Evolutionary conservation across 30 jellyfish, hydroid and myxozoan genomes (phyloP), one percentile per base, ranked within the genome.

Genomic region (Hydractinia symbiolongicarpus): DNA sequence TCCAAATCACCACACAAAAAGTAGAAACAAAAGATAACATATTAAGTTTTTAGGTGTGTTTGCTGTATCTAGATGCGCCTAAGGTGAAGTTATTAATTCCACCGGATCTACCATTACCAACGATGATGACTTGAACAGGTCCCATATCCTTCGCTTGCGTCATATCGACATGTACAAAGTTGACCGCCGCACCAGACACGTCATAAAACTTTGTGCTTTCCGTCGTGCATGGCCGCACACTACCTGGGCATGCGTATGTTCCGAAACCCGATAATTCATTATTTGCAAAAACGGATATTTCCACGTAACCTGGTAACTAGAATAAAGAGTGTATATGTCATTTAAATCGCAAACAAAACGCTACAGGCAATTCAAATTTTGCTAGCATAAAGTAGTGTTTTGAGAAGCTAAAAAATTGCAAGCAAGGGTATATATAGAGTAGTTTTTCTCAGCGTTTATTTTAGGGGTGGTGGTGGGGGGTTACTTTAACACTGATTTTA

Each of bases 221-320:
- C 4, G 88, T 73, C n/a, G 56, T 53, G 75, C 88, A 77, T 17
- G 61, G 72, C n/a, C 57, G 53, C 9, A 72, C 61, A 62, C 84
- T 61, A 8, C 52, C 53, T 17, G 94, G 79, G 73, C 94, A 85
- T 9, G 87, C 94, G 53, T 85, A 85, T 8, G 94, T 85, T 44
- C 88, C 94, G 67, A 85, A 85, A 16, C 88, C 88, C 7, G 94
- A 85, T 6, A 76, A 51, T 55, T 78, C 81, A 66, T 85, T 88
- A 8, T 73, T 60, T 8, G 88, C 94, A 49, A 85, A 53, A 17
- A 79, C 87, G 10, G 94, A 79, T 11, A 85, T 55, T 8, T 74
- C 55, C 15, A 85, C 52, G 19, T 64, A 6, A 6, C 19, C 74
- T 6, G 74, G 74, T 64, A 64, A 51, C 74, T 64, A 16, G 15